Percentiles rank a stretch among this genome's conserved stretches.
phyloP scores from a whole-genome alignment of 2,113 vertebrate genomes.

The Nannospalax galili region DNA sequence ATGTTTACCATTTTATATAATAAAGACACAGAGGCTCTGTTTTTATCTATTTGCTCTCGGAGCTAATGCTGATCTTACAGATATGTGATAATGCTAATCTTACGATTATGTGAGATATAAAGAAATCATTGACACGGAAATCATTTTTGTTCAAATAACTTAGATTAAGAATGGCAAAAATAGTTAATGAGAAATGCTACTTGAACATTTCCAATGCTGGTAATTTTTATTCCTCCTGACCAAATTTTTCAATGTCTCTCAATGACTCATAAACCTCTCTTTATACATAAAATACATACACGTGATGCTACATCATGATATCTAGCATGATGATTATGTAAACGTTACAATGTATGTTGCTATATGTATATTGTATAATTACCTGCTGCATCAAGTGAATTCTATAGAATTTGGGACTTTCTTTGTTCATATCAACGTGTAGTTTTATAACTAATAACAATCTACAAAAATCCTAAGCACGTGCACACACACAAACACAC shows the following conservation, averaged over 20 bases:
- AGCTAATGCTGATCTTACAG: background rate
- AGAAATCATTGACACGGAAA: background rate
- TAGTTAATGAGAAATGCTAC: background rate
- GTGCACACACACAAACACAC: background rate
- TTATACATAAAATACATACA: background rate
- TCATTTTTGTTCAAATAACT: constrained; percentile 19
- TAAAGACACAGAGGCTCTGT: background rate
- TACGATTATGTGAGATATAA: background rate
- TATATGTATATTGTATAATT: no score
- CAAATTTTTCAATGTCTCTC: background rate
- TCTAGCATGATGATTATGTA: background rate
- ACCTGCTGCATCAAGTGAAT: no score
- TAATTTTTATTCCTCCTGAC: background rate
- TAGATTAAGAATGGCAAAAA: background rate
- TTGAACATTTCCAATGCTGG: background rate
- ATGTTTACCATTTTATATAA: background rate
- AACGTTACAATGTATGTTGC: no score
- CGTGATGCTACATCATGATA: background rate
- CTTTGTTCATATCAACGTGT: no score
- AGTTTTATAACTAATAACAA: background rate
- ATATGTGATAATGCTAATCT: background rate
- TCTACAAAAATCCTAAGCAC: background rate
- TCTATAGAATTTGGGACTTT: no score
- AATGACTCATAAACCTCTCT: background rate
- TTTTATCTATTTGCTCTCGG: background rate